Evolutionary conservation across 2,888 invertebrate genomes (phyloP).

Genomic region (Ennomos erosarius): DNA sequence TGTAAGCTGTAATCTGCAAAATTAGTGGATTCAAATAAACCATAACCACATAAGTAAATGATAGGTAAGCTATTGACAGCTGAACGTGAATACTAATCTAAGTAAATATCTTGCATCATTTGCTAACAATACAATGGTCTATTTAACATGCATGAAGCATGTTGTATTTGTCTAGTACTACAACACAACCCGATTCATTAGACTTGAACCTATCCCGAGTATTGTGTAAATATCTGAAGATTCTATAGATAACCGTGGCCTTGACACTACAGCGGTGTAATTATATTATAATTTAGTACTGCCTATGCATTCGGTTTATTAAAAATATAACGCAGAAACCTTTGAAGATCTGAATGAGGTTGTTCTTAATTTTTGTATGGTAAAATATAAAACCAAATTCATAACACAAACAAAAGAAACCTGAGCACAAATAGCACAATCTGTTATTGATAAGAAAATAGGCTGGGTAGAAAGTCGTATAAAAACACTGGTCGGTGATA

Average conservation of each 20-base stretch:
- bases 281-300: too few species aligned
- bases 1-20: background rate
- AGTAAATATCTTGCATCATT: too few species aligned
- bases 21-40: too few species aligned
- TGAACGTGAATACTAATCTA: too few species aligned
- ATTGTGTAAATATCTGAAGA: background rate
- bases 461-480: constrained; percentile 40
- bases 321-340: too few species aligned
- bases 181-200: too few species aligned
- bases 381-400: background rate
- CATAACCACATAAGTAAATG: too few species aligned
- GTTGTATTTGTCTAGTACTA: too few species aligned
- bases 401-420: constrained; percentile 12
- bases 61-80: too few species aligned
- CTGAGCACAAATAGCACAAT: constrained; percentile 15
- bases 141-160: too few species aligned
- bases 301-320: too few species aligned
- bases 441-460: constrained; percentile 46
- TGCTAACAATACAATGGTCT: too few species aligned
- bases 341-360: constrained; percentile 1
- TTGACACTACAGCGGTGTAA: constrained; percentile 10
- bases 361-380: constrained; percentile 1
- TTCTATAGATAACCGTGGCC: background rate
- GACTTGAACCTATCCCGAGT: background rate
- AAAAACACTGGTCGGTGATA: constrained; percentile 28